phyloP scores from a whole-genome alignment of 2,888 invertebrate genomes.

The Drosophila cyrtoloma region DNA sequence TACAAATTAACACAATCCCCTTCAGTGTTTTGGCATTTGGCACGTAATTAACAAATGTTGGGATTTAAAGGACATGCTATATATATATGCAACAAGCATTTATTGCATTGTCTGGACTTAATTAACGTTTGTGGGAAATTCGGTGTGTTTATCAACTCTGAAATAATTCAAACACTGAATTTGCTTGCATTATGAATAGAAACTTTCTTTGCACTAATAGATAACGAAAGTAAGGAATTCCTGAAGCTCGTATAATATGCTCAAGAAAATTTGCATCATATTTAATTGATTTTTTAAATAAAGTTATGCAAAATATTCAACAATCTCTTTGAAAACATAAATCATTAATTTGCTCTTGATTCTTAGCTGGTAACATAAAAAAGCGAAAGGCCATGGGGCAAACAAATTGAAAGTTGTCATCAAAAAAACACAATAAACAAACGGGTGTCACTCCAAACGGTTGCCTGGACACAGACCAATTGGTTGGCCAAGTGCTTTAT shows the following conservation, averaged over 20 bases:
- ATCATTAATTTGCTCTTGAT: background rate
- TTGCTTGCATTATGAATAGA: background rate
- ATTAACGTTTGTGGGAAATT: conserved; percentile 10
- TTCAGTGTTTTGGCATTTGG: conserved; percentile 41
- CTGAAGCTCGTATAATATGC: background rate
- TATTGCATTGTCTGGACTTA: conserved; percentile 1
- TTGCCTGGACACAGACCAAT: conserved; percentile 16
- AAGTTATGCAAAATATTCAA: background rate
- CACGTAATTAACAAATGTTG: conserved; percentile 42
- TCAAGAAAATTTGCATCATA: background rate
- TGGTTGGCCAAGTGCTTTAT: conserved; percentile 12
- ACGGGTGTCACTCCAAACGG: conserved; percentile 7
- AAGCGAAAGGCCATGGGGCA: background rate
- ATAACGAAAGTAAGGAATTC: background rate
- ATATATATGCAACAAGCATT: conserved; percentile 18
- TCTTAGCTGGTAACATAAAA: background rate
- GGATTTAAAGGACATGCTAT: conserved; percentile 1
- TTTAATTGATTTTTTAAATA: background rate
- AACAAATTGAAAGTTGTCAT: conserved; percentile 8
- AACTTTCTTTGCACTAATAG: background rate
- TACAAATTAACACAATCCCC: conserved; percentile 7
- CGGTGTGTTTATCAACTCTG: background rate
- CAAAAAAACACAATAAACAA: conserved; percentile 8
- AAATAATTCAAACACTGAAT: background rate
- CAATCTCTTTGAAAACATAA: background rate